Evolutionary conservation across 2,113 vertebrate genomes (phyloP).

Genomic region (Nestor notabilis): DNA sequence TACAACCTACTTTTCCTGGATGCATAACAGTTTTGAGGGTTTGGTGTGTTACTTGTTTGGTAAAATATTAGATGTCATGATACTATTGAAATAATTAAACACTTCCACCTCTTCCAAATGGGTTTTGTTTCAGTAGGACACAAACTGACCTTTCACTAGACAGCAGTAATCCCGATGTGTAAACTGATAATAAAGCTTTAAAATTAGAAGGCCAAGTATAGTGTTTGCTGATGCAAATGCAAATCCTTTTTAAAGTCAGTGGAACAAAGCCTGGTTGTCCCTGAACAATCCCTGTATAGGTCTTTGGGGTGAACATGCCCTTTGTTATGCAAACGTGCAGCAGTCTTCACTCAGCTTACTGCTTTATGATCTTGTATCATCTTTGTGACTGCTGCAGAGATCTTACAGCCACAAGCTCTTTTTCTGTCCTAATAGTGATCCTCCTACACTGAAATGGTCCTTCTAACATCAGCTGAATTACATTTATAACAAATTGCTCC

Average conservation of each 20-base stretch:
- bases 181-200: neutral
- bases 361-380: neutral
- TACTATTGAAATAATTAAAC: neutral
- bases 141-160: neutral
- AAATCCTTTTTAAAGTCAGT: neutral
- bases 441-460: neutral
- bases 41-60: neutral
- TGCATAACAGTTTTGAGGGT: neutral
- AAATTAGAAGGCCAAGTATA: neutral
- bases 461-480: neutral
- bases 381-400: neutral
- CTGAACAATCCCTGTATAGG: neutral
- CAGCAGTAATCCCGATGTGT: neutral
- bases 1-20: neutral
- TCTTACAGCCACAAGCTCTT: rapidly evolving
- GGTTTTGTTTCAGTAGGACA: neutral
- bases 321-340: neutral
- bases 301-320: neutral
- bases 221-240: conserved; percentile 1
- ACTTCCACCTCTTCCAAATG: neutral
- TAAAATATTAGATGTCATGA: neutral
- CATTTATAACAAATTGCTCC: neutral
- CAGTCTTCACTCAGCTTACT: neutral
- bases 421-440: neutral
- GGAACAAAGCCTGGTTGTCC: neutral